Evolutionary conservation across 2,888 invertebrate species (phyloP).

Genomic region (Julus scanicus): DNA sequence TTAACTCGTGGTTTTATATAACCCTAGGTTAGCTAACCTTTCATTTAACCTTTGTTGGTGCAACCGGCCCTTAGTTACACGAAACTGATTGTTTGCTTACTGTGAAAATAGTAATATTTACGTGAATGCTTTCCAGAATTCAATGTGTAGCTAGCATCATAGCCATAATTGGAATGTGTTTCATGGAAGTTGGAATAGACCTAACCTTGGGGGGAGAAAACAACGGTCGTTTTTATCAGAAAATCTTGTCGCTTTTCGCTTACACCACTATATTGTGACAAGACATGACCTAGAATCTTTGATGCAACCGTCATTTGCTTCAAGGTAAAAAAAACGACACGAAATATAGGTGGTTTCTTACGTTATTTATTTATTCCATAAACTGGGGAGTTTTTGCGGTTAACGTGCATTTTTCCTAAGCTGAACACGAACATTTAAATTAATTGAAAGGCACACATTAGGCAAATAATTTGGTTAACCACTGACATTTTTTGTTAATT

Average conservation of each 20-base stretch:
- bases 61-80: background rate
- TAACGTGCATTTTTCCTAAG: background rate
- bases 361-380: background rate
- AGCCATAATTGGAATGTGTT: background rate
- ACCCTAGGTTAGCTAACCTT: too few species aligned
- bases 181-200: background rate
- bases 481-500: background rate
- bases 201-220: background rate
- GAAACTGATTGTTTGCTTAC: background rate
- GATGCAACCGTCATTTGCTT: background rate
- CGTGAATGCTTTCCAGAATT: background rate
- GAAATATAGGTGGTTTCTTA: background rate
- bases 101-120: too few species aligned
- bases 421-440: background rate
- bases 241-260: background rate
- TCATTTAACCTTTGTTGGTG: too few species aligned
- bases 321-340: background rate
- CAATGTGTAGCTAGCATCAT: background rate
- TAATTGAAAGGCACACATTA: background rate
- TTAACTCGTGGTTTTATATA: too few species aligned
- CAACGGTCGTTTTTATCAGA: background rate
- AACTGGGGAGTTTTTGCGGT: background rate
- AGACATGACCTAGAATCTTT: slow-evolving; percentile 10
- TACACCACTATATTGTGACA: background rate
- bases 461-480: background rate